Percentiles rank a stretch among this genome's conserved stretches.
Conservation (phyloP, 1,140 invertebrate genomes). For the Rhopalosiphum padi region DNA sequence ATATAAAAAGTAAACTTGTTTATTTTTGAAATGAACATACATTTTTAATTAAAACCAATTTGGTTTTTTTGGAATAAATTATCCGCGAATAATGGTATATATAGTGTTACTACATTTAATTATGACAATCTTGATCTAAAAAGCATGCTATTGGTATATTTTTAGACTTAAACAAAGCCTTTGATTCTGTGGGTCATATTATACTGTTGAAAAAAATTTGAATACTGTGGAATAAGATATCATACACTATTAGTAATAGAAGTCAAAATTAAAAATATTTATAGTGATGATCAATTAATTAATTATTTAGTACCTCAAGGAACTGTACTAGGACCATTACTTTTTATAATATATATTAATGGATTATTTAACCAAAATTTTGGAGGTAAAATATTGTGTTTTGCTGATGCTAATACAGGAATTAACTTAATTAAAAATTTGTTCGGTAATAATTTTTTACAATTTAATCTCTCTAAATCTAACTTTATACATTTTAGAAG, state of each 20-base stretch:
- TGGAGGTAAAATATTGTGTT: neutral
- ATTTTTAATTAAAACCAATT: neutral
- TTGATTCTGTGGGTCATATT: neutral
- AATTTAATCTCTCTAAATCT: neutral
- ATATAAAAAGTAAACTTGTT: neutral
- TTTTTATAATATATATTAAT: neutral
- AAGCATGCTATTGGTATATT: neutral
- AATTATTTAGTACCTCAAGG: neutral
- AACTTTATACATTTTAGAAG: neutral
- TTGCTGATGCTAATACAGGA: neutral
- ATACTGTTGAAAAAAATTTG: neutral
- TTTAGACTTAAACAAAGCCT: neutral
- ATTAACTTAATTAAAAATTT: neutral
- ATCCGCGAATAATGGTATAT: neutral
- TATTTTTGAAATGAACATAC: neutral
- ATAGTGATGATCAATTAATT: neutral
- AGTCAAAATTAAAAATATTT: neutral
- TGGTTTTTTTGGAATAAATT: neutral
- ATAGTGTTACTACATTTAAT: neutral
- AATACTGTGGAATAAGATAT: constrained; percentile 6
- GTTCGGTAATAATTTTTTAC: neutral
- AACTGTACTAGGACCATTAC: neutral
- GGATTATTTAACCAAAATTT: neutral
- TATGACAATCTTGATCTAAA: neutral
- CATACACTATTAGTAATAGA: neutral